Evolutionary conservation across 2,888 invertebrate species (phyloP), one percentile per base, ranked within the genome.

Genomic region (Idaea dimidiata): DNA sequence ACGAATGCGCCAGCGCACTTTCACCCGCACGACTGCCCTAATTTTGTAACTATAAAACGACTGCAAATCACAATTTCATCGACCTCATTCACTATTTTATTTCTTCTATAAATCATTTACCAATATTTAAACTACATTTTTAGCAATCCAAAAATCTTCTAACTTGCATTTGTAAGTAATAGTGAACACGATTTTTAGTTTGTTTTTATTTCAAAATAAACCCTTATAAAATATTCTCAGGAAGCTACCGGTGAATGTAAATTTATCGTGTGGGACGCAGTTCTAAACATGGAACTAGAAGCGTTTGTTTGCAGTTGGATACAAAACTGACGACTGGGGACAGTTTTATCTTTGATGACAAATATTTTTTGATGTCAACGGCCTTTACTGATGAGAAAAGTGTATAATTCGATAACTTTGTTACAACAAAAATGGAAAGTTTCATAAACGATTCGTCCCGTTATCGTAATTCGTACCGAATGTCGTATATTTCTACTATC

Each of bases 1-100:
- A 87, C 84, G 86, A 83, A 77, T 76, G 73, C 76, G 74, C 72
- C 73, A 65, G 78, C 79, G 72, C 77, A 86, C 89, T 91, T 91
- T 91, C 90, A 78, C 83, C 78, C 67, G 78, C 89, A 89, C 88
- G 89, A 86, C 72, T 79, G 86, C 73, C 84, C 87, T 81, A 85
- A 87, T 83, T 82, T 73, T 78, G 71, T 69, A 72, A 73, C 71
- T 75, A 69, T 72, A 74, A 73, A 78, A 77, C 80, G 75, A 70
- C 72, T 71, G 74, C 78, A 77, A 83, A 81, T 83, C 76, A 76
- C 76, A 84, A 81, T 84, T 84, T 81, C 82, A 76, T 81, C 77
- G 68, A 66, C 67, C 62, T 18, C 63, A 68, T 61, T 66, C 55
- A 57, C 43, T 24, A 43, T 8, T 43, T 43, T 43, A 43, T 43